A percentile compares a stretch with the other conserved stretches of the same genome.
These are phyloP conservation scores for Eptesicus fuscus DNA, from an alignment of 2,113 vertebrate genomes.

Conservation along the genomic window DNA sequence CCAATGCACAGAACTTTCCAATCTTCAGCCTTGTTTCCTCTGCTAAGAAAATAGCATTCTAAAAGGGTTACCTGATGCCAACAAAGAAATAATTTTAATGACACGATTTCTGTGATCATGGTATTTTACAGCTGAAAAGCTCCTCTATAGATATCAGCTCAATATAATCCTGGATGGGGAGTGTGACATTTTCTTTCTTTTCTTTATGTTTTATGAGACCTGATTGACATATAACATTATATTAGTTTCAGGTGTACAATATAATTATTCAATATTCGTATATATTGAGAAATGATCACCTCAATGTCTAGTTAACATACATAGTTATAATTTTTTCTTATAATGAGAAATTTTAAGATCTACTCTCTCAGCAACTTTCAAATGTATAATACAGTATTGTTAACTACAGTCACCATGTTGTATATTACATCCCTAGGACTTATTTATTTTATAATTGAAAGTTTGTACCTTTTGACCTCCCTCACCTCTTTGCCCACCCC, in stretches of 20 bases:
- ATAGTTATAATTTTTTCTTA: not conserved
- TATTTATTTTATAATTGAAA: not conserved
- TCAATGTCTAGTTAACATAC: not conserved
- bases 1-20: not conserved
- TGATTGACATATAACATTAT: not conserved
- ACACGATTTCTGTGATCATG: not conserved
- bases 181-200: not conserved
- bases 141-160: not conserved
- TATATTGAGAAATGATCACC: not conserved
- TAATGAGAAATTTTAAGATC: not conserved
- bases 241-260: not conserved
- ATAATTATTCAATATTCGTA: not conserved
- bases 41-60: not conserved
- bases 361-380: not conserved
- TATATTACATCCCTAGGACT: not conserved
- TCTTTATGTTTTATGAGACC: not conserved
- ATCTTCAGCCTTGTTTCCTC: not conserved
- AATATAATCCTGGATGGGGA: not conserved
- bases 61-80: not conserved
- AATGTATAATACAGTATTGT: not conserved
- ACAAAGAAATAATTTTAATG: not conserved
- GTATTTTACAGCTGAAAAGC: not conserved
- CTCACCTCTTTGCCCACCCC: not conserved
- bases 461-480: not conserved
- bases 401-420: not conserved